Percentiles rank a stretch among this genome's conserved stretches.
Evolutionary conservation across 92 coral and sea anemone species (phyloP).

Genomic region (Zoanthus sansibaricus): DNA sequence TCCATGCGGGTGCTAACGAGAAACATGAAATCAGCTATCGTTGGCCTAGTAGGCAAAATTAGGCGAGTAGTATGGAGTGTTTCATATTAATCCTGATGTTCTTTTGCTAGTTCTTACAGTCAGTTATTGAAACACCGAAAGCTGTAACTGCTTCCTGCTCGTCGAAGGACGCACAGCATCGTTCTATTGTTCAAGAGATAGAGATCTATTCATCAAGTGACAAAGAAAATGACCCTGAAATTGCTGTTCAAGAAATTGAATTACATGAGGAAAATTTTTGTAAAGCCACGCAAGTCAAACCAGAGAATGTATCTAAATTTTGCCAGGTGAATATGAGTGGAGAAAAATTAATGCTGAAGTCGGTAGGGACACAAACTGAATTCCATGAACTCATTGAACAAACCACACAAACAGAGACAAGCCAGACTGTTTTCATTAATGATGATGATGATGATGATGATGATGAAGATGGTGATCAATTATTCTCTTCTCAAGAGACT

Average conservation of each 20-base stretch:
- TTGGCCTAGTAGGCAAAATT: constrained; percentile 5
- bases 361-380: constrained; percentile 26
- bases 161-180: constrained; percentile 7
- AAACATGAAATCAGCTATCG: constrained; percentile 1
- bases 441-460: not conserved
- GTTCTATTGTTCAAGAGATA: not conserved
- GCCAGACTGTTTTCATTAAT: constrained; percentile 13
- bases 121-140: constrained; percentile 8
- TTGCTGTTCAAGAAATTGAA: not conserved
- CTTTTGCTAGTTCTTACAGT: constrained; percentile 19
- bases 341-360: constrained; percentile 1
- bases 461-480: not conserved
- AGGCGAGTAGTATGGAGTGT: not conserved
- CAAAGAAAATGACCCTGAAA: not conserved
- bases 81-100: constrained; percentile 19
- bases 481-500: constrained; percentile 7
- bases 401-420: constrained; percentile 13
- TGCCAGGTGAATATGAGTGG: constrained; percentile 27
- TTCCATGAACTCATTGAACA: not conserved
- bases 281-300: constrained; percentile 1
- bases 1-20: constrained; percentile 9
- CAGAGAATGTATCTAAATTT: not conserved
- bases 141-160: not conserved
- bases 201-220: not conserved
- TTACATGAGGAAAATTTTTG: constrained; percentile 5